These are phyloP conservation scores for Caenorhabditis wallacei DNA, from an alignment of 2,888 invertebrate species.

Conservation along the genomic window DNA sequence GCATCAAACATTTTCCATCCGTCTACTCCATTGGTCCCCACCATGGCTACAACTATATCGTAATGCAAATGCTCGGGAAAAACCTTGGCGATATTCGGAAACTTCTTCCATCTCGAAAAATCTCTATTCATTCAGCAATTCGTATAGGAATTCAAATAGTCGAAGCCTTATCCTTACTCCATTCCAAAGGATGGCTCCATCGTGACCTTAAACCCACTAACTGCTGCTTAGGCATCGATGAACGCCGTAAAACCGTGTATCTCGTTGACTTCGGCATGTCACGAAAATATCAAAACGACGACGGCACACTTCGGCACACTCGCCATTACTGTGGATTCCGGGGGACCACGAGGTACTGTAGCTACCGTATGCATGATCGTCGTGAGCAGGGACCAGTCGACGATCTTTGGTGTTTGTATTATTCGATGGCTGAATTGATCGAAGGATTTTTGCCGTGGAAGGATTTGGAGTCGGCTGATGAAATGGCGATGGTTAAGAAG, in stretches of 20 bases:
- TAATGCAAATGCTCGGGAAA: conserved; percentile 80
- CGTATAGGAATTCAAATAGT: conserved; percentile 77
- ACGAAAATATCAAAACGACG: conserved; percentile 66
- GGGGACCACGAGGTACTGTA: conserved; percentile 79
- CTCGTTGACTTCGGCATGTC: conserved; percentile 81
- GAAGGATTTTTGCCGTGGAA: conserved; percentile 80
- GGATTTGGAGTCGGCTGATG: conserved; percentile 70
- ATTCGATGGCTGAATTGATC: conserved; percentile 75
- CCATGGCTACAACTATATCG: conserved; percentile 75
- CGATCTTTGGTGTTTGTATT: conserved; percentile 77
- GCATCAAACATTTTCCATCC: conserved; percentile 69
- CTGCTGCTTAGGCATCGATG: conserved; percentile 74
- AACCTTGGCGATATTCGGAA: conserved; percentile 79
- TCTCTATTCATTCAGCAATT: conserved; percentile 67
- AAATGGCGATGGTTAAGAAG: conserved; percentile 71
- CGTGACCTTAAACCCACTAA: conserved; percentile 81
- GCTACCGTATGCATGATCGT: conserved; percentile 77
- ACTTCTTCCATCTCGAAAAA: conserved; percentile 47
- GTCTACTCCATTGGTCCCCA: conserved; percentile 73
- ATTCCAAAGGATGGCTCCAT: conserved; percentile 78
- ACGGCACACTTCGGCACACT: conserved; percentile 71
- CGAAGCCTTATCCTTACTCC: conserved; percentile 75
- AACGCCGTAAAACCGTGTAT: conserved; percentile 70
- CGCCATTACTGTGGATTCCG: conserved; percentile 80
- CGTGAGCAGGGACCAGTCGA: conserved; percentile 77